These are phyloP conservation scores for Campoletis raptor DNA, from an alignment of 2,888 invertebrate genomes.

Conservation along the genomic window DNA sequence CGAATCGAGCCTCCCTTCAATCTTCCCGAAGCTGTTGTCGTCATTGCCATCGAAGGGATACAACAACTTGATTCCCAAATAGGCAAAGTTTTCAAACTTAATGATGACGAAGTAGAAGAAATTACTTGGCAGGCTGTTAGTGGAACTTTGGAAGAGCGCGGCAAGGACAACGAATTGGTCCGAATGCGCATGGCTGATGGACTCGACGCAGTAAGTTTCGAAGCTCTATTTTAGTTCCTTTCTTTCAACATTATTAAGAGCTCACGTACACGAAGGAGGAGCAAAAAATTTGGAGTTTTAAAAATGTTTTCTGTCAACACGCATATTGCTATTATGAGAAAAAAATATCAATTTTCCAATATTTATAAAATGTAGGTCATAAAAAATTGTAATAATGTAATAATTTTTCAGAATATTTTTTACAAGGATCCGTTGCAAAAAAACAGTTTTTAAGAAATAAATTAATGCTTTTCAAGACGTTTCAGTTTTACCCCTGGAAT, in stretches of 20 bases:
- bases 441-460: too few relatives aligned
- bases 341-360: too few relatives aligned
- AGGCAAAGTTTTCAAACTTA: conserved; percentile 87
- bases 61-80: conserved; percentile 77
- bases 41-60: conserved; percentile 90
- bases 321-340: too few relatives aligned
- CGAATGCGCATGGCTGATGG: conserved; percentile 89
- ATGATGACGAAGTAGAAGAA: conserved; percentile 88
- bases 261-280: too few relatives aligned
- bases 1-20: conserved; percentile 90
- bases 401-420: too few relatives aligned
- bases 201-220: conserved; percentile 87
- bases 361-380: too few relatives aligned
- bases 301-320: too few relatives aligned
- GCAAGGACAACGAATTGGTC: conserved; percentile 88
- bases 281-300: too few relatives aligned
- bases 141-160: conserved; percentile 87
- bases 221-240: neutral
- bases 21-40: conserved; percentile 90
- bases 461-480: too few relatives aligned
- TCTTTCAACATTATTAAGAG: neutral
- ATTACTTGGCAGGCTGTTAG: conserved; percentile 87
- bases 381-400: too few relatives aligned
- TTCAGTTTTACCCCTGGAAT: too few relatives aligned
- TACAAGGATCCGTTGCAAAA: too few relatives aligned